Percentiles rank a stretch among this genome's conserved stretches.
Conservation (phyloP, 2,797 vertebrate genomes). For the Myripristis jacobus region DNA sequence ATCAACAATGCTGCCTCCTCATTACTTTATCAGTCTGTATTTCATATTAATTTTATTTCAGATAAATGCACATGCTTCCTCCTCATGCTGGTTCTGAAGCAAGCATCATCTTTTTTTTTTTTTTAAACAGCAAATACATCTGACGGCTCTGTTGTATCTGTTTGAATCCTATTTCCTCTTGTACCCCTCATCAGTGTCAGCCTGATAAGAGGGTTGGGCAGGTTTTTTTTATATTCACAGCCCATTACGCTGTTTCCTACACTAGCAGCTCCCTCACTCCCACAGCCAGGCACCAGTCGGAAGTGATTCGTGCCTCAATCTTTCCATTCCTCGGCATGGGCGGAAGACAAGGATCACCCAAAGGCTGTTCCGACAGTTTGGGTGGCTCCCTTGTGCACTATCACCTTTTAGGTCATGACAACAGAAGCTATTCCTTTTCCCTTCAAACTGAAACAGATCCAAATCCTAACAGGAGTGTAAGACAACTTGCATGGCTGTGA, state of each 20-base stretch:
- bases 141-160: too few species aligned
- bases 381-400: neutral
- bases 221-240: constrained; percentile 2
- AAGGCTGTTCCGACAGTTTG: neutral
- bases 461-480: neutral
- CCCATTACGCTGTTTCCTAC: constrained; percentile 3
- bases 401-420: neutral
- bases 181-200: neutral
- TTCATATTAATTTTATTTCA: constrained; percentile 6
- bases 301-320: constrained; percentile 37
- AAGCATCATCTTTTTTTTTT: too few species aligned
- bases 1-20: neutral
- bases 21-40: neutral
- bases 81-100: neutral
- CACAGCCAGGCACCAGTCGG: neutral
- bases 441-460: constrained; percentile 2
- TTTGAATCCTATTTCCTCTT: neutral
- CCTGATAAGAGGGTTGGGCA: neutral
- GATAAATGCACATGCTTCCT: neutral
- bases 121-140: neutral
- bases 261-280: constrained; percentile 3
- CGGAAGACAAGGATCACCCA: constrained; percentile 9
- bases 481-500: constrained; percentile 17
- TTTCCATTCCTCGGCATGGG: constrained; percentile 5
- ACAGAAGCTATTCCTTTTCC: neutral